phyloP scores from a whole-genome alignment of 2,113 vertebrate species.

The Arothron firmamentum region DNA sequence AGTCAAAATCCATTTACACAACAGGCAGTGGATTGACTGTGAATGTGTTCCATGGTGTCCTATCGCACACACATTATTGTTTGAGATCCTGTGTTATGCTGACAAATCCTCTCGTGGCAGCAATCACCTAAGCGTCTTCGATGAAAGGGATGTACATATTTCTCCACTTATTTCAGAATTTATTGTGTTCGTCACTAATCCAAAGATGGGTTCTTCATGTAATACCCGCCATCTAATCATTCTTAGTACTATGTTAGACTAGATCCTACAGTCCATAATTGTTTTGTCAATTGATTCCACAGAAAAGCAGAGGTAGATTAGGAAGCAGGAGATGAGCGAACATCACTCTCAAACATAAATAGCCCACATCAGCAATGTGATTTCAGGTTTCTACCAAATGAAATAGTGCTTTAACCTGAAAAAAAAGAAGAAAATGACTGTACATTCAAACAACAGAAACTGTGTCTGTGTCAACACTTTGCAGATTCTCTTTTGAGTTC shows the following conservation, averaged over 20 bases:
- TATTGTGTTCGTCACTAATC: slow-evolving; percentile 73
- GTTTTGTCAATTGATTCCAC: slow-evolving; percentile 69
- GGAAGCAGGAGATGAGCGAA: slow-evolving; percentile 26
- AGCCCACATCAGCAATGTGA: slow-evolving; percentile 15
- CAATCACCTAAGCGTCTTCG: slow-evolving; percentile 74
- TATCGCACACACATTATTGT: slow-evolving; percentile 70
- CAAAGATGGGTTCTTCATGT: slow-evolving; percentile 71
- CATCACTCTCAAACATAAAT: slow-evolving; percentile 26
- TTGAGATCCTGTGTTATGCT: slow-evolving; percentile 76
- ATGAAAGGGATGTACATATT: slow-evolving; percentile 73
- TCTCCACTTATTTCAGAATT: slow-evolving; percentile 73
- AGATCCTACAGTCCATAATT: slow-evolving; percentile 68
- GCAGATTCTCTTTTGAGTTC: slow-evolving; percentile 23
- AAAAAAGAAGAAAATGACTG: slow-evolving; percentile 4
- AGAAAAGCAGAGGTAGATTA: slow-evolving; percentile 56
- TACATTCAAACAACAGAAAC: slow-evolving; percentile 18
- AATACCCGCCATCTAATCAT: slow-evolving; percentile 73
- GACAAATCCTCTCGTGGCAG: slow-evolving; percentile 77
- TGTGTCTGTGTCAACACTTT: slow-evolving; percentile 51
- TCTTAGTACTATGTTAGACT: slow-evolving; percentile 68
- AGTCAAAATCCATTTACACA: slow-evolving; percentile 69
- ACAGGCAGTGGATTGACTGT: slow-evolving; percentile 53
- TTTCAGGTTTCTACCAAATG: slow-evolving; percentile 26
- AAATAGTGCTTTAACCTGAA: slow-evolving; percentile 19
- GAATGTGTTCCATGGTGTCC: slow-evolving; percentile 68